Percentiles rank a stretch among this genome's conserved stretches.
Evolutionary conservation across 2,113 vertebrate species (phyloP).

Genomic region (Triplophysa rosa): DNA sequence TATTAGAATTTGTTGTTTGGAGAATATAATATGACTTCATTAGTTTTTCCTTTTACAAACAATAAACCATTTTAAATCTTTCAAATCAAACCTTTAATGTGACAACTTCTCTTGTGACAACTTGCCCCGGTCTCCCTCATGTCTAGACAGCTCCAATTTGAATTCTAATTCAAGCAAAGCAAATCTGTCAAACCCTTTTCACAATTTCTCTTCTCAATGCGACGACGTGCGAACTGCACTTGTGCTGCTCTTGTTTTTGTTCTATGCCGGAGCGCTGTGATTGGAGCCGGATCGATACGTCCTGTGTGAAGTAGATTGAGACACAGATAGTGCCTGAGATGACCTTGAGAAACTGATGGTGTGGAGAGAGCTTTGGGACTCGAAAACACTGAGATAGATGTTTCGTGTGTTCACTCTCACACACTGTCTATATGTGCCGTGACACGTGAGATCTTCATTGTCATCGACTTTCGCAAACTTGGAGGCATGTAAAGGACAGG

Average conservation of each 20-base stretch:
- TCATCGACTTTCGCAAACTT: neutral
- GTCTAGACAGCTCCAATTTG: too few species aligned
- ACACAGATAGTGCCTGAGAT: constrained; percentile 28
- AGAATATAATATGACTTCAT: neutral
- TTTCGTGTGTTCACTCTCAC: neutral
- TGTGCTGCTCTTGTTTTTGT: neutral
- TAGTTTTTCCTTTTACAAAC: too few species aligned
- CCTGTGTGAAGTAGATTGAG: constrained; percentile 7
- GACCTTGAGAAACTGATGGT: constrained; percentile 28
- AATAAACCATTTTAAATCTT: too few species aligned
- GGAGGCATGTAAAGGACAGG: neutral
- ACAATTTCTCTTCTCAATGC: neutral
- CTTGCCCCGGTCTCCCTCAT: too few species aligned
- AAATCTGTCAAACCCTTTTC: neutral
- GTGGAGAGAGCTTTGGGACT: neutral
- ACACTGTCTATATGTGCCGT: neutral
- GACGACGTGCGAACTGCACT: neutral
- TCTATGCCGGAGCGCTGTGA: constrained; percentile 6
- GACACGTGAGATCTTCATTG: too few species aligned
- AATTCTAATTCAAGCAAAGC: too few species aligned
- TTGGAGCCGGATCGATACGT: constrained; percentile 14
- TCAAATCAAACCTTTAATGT: too few species aligned
- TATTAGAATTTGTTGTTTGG: neutral
- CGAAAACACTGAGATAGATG: neutral
- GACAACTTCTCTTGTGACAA: too few species aligned